Percentiles rank a stretch among this genome's conserved stretches.
Evolutionary conservation across 2,797 vertebrate genomes (phyloP).

Genomic region (Phalanger gymnotis): DNA sequence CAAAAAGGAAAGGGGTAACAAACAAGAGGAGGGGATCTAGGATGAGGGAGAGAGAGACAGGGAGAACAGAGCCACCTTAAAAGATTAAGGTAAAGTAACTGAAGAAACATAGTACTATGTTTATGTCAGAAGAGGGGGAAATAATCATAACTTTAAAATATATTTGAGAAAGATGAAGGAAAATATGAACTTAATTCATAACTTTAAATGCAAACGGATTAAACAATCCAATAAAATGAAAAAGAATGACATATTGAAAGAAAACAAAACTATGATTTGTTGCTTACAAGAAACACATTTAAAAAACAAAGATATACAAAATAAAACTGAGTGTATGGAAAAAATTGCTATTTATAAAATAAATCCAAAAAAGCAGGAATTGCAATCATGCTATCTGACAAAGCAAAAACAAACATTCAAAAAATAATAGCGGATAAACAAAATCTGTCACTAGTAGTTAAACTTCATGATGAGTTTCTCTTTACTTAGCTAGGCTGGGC

Average conservation of each 20-base stretch:
- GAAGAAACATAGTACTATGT: neutral
- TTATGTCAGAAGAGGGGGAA: neutral
- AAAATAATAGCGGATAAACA: neutral
- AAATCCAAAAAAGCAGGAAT: neutral
- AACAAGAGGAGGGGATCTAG: neutral
- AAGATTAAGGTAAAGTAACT: neutral
- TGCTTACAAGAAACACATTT: neutral
- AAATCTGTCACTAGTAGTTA: neutral
- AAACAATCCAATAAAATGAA: neutral
- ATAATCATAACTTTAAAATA: neutral
- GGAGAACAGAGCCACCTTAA: neutral
- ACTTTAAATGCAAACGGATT: neutral
- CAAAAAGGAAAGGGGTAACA: neutral
- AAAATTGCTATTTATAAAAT: neutral
- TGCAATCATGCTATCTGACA: neutral
- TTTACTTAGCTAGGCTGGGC: neutral
- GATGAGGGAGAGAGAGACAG: neutral
- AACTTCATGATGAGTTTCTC: neutral
- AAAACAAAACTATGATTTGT: neutral
- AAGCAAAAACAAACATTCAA: neutral
- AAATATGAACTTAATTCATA: neutral
- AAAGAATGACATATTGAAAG: neutral
- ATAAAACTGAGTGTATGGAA: neutral
- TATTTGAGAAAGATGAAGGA: neutral
- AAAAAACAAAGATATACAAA: neutral